These are phyloP conservation scores for Cnemophilus loriae DNA, from an alignment of 2,113 vertebrate genomes.

Conservation along the genomic window DNA sequence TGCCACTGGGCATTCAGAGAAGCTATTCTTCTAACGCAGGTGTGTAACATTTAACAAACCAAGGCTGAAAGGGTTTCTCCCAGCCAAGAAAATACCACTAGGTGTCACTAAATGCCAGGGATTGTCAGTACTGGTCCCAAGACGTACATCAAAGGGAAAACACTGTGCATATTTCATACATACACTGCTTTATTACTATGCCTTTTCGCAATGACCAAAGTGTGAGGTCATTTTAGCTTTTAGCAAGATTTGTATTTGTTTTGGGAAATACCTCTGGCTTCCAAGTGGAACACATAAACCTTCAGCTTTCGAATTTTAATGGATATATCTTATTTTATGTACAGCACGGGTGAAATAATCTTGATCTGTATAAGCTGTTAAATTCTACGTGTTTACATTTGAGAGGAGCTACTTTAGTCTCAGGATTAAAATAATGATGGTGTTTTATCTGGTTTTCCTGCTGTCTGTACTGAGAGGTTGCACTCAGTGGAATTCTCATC, in stretches of 20 bases:
- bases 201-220: not conserved
- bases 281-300: not conserved
- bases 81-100: not conserved
- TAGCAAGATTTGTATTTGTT: not conserved
- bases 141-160: rapidly evolving
- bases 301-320: not conserved
- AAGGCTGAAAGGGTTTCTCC: not conserved
- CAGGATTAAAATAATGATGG: not conserved
- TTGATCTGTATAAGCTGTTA: not conserved
- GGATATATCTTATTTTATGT: not conserved
- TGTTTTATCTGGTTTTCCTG: not conserved
- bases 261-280: not conserved
- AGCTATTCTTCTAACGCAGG: rapidly evolving
- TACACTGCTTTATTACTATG: rapidly evolving
- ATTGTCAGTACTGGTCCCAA: not conserved
- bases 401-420: not conserved
- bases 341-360: not conserved
- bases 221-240: not conserved
- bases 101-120: slow-evolving; percentile 16
- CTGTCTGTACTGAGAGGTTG: not conserved
- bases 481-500: not conserved
- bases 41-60: rapidly evolving
- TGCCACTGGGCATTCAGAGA: rapidly evolving
- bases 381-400: not conserved
- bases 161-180: rapidly evolving